phyloP scores from a whole-genome alignment of 2,797 vertebrate genomes.

The Champsocephalus gunnari region DNA sequence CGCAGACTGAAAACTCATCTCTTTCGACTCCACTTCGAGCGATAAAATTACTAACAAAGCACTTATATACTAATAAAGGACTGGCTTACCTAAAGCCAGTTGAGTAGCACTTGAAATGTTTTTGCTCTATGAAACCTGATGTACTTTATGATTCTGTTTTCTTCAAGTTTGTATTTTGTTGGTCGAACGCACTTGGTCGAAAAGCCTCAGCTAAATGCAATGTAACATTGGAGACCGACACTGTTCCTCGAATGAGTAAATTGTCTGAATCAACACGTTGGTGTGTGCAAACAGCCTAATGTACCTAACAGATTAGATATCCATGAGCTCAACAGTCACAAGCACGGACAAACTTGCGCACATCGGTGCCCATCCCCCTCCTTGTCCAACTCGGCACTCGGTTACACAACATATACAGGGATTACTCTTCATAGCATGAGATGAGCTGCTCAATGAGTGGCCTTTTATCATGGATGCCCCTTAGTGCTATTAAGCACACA shows the following conservation, averaged over 20 bases:
- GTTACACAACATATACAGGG: constrained; percentile 91
- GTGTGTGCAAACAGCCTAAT: constrained; percentile 69
- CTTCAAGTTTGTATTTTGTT: too few relatives aligned
- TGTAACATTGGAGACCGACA: constrained; percentile 1
- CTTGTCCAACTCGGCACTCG: constrained; percentile 80
- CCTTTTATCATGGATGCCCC: constrained; percentile 75
- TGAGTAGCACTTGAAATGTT: too few relatives aligned
- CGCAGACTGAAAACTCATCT: too few relatives aligned
- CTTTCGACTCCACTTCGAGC: too few relatives aligned
- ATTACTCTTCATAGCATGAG: constrained; percentile 80
- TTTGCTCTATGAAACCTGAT: too few relatives aligned
- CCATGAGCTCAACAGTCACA: constrained; percentile 77
- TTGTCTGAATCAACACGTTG: constrained; percentile 33
- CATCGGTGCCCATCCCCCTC: constrained; percentile 73
- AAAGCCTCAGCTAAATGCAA: too few relatives aligned
- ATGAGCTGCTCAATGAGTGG: constrained; percentile 79
- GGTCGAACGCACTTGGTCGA: too few relatives aligned
- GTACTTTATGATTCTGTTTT: too few relatives aligned
- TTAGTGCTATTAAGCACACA: constrained; percentile 44
- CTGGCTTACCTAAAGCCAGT: too few relatives aligned
- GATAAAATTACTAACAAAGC: too few relatives aligned
- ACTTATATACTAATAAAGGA: too few relatives aligned
- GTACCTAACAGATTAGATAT: constrained; percentile 81
- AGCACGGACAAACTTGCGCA: constrained; percentile 72
- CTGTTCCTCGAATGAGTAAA: constrained; percentile 60